Evolutionary conservation across 2,797 vertebrate genomes (phyloP).

Genomic region (Chiloscyllium punctatum): DNA sequence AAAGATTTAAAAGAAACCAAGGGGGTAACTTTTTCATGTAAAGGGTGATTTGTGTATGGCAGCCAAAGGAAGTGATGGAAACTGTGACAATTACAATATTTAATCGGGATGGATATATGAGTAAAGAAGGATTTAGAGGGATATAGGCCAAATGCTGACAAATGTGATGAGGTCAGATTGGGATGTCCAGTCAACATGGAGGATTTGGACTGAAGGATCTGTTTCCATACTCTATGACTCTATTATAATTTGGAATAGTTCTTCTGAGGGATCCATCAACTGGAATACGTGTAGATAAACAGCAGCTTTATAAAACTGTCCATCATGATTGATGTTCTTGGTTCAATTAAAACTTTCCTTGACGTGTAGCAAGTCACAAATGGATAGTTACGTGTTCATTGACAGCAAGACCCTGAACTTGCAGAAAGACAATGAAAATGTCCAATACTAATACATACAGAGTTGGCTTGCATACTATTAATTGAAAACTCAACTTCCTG

Average conservation of each 20-base stretch:
- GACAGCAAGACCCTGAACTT: background rate
- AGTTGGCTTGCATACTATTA: background rate
- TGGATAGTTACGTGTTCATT: background rate
- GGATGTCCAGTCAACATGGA: no score
- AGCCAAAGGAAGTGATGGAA: no score
- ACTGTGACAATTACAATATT: no score
- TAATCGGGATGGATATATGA: no score
- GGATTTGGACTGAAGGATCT: no score
- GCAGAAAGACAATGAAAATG: background rate
- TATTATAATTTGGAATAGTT: background rate
- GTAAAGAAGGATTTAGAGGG: no score
- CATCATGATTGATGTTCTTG: background rate
- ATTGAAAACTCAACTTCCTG: background rate
- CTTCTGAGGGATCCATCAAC: background rate
- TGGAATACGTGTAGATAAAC: background rate
- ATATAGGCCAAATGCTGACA: no score
- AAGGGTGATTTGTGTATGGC: no score
- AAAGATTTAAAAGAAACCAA: no score
- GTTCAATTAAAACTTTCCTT: constrained; percentile 29
- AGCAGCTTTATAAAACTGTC: constrained; percentile 21
- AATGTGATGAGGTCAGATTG: no score
- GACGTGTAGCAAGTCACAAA: background rate
- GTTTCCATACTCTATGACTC: no score
- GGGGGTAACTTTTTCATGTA: no score
- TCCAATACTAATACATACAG: background rate